These are phyloP conservation scores for Agrypnia vestita DNA, from an alignment of 1,140 invertebrate genomes.

Conservation along the genomic window DNA sequence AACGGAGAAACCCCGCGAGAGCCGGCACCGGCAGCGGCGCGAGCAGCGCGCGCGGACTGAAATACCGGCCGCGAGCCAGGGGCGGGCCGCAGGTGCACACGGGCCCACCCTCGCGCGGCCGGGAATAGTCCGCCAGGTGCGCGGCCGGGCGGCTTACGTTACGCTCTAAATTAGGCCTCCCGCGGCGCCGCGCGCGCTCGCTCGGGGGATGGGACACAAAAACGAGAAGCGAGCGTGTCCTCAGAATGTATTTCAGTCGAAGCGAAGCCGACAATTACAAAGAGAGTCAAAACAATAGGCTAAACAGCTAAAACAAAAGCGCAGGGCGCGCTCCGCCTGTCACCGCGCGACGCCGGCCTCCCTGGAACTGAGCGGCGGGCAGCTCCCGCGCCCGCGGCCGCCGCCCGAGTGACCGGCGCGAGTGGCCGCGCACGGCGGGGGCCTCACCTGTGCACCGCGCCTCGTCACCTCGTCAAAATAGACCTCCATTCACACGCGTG, in stretches of 20 bases:
- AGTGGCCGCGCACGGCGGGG: neutral
- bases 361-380: neutral
- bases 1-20: neutral
- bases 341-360: neutral
- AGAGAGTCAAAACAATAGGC: too few relatives aligned
- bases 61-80: neutral
- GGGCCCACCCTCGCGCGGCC: too few relatives aligned
- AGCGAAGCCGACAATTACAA: too few relatives aligned
- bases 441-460: neutral
- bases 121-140: too few relatives aligned
- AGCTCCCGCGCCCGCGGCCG: neutral
- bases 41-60: too few relatives aligned
- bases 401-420: neutral
- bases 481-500: neutral
- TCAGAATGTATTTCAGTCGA: too few relatives aligned
- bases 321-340: neutral
- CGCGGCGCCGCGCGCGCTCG: neutral
- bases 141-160: constrained; percentile 31
- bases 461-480: neutral
- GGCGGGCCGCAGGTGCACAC: neutral
- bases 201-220: neutral
- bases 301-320: neutral
- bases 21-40: neutral
- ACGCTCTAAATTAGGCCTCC: constrained; percentile 45
- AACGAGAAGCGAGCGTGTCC: too few relatives aligned